These are phyloP conservation scores for Heliothis virescens DNA, from an alignment of 1,140 invertebrate genomes.

Conservation along the genomic window DNA sequence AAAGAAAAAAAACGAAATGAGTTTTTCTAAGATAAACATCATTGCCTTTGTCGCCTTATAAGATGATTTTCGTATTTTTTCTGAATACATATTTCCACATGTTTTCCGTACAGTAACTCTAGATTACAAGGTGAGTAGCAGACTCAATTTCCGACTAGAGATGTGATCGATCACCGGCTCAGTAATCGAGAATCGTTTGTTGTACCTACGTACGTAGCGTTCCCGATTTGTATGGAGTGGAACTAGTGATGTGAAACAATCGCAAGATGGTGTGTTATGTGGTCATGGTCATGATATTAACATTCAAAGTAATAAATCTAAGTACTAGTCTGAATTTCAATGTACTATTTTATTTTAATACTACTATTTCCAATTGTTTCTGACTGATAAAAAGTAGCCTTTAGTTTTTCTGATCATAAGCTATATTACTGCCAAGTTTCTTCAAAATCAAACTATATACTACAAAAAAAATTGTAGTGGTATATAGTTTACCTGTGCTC, in stretches of 20 bases:
- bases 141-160: constrained; percentile 57
- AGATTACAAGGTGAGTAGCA: constrained; percentile 45
- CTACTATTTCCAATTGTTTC: too few species aligned
- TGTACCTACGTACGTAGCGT: constrained; percentile 1
- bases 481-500: too few species aligned
- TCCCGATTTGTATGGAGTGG: constrained; percentile 14
- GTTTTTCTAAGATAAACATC: background rate
- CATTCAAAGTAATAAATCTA: background rate
- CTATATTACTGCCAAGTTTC: too few species aligned
- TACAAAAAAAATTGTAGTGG: too few species aligned
- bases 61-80: constrained; percentile 15
- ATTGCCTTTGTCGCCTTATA: background rate
- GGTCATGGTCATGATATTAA: too few species aligned
- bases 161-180: constrained; percentile 53
- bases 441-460: too few species aligned
- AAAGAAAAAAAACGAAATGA: background rate
- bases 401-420: too few species aligned
- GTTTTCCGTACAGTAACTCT: background rate
- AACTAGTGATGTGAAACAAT: constrained; percentile 26
- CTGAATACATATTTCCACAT: constrained; percentile 20
- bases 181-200: constrained; percentile 47
- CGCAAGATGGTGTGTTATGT: background rate
- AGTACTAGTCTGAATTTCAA: background rate
- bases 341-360: too few species aligned
- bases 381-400: too few species aligned